These are phyloP conservation scores for Papilio aristodemus DNA, from an alignment of 1,140 invertebrate genomes.

Conservation along the genomic window DNA sequence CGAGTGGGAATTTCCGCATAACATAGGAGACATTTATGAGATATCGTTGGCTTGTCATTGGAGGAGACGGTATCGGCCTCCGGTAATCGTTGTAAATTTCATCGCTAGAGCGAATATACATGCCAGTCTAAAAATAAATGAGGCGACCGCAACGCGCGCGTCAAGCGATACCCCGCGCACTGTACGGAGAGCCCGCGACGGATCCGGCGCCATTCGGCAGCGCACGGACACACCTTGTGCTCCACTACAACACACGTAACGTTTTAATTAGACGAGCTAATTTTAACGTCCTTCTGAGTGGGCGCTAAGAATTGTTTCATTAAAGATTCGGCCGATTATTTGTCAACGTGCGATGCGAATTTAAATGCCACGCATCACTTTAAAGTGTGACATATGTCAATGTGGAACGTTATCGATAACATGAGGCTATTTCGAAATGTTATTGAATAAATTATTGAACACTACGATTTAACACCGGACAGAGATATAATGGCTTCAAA, in stretches of 20 bases:
- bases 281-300: conserved; percentile 51
- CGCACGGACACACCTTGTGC: conserved; percentile 52
- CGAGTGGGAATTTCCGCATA: conserved; percentile 59
- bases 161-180: conserved; percentile 70
- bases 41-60: conserved; percentile 70
- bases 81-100: conserved; percentile 73
- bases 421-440: background rate
- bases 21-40: conserved; percentile 74
- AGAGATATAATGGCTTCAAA: conserved; percentile 54
- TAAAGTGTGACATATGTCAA: background rate
- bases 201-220: conserved; percentile 52
- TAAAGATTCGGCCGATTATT: conserved; percentile 39
- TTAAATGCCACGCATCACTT: conserved; percentile 20
- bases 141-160: conserved; percentile 64
- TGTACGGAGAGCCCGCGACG: conserved; percentile 56
- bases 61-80: conserved; percentile 62
- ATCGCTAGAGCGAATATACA: conserved; percentile 73
- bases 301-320: conserved; percentile 42
- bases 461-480: conserved; percentile 49
- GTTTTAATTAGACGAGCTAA: conserved; percentile 57
- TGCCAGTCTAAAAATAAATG: conserved; percentile 74
- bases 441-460: conserved; percentile 21
- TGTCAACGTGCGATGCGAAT: conserved; percentile 22
- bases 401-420: conserved; percentile 10
- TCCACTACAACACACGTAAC: conserved; percentile 7